Evolutionary conservation across 2,113 vertebrate genomes (phyloP).

Genomic region (Chloropsis cyanopogon): DNA sequence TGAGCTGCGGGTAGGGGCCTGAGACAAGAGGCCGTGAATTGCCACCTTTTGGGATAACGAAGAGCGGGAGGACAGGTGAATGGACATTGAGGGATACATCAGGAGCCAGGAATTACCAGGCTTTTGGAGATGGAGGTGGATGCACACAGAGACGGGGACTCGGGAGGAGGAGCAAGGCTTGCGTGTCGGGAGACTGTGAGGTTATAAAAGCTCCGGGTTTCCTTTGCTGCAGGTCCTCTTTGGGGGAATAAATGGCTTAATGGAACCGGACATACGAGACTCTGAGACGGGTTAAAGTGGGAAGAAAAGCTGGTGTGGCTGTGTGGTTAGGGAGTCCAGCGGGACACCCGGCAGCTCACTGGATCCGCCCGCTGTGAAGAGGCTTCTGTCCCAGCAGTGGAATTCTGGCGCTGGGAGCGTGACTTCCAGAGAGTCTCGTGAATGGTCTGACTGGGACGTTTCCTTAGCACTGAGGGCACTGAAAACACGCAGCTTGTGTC

Average conservation of each 20-base stretch:
- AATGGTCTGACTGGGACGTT: neutral
- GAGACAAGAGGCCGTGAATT: neutral
- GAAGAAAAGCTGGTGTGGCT: neutral
- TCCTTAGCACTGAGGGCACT: neutral
- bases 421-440: neutral
- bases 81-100: neutral
- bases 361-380: neutral
- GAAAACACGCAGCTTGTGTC: neutral
- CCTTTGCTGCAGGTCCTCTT: neutral
- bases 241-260: neutral
- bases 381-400: neutral
- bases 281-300: neutral
- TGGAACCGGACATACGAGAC: neutral
- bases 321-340: neutral
- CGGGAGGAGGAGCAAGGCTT: neutral
- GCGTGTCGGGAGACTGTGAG: rapidly evolving
- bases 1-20: too few species aligned
- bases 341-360: neutral
- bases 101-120: neutral
- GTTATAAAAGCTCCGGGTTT: neutral
- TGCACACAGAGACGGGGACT: neutral
- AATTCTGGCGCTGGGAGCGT: neutral
- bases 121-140: neutral
- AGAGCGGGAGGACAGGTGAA: rapidly evolving
- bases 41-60: neutral